Evolutionary conservation across 2,113 vertebrate genomes (phyloP).

Genomic region (Lophius piscatorius): DNA sequence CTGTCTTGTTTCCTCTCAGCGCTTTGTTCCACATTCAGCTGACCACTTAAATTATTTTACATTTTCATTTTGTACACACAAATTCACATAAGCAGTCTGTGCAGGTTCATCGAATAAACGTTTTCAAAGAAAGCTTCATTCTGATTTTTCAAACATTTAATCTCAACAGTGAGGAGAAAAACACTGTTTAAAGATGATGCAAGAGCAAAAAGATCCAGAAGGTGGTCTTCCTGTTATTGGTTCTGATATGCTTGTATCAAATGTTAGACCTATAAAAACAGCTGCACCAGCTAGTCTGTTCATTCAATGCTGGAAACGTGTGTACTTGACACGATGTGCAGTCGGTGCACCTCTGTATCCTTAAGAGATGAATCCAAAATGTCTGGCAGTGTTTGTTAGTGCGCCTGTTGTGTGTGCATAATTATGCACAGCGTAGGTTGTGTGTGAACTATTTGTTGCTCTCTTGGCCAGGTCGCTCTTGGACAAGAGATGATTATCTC

Average conservation of each 20-base stretch:
- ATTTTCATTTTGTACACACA: slow-evolving; percentile 32
- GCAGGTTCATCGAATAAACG: slow-evolving; percentile 63
- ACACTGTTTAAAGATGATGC: not conserved
- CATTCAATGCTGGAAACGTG: too few species aligned
- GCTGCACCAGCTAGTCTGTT: not conserved
- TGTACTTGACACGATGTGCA: too few species aligned
- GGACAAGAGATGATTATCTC: too few species aligned
- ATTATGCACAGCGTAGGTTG: not conserved
- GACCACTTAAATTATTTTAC: slow-evolving; percentile 16
- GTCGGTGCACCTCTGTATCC: slow-evolving; percentile 24
- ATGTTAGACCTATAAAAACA: slow-evolving; percentile 1
- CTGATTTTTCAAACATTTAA: not conserved
- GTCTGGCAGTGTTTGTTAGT: slow-evolving; percentile 1
- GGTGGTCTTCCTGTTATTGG: not conserved
- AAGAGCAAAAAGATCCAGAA: not conserved
- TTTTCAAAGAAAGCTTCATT: slow-evolving; percentile 25
- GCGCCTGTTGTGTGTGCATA: slow-evolving; percentile 1
- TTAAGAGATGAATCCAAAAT: slow-evolving; percentile 21
- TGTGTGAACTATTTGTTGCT: too few species aligned
- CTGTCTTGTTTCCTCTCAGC: slow-evolving; percentile 5
- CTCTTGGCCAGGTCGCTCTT: too few species aligned
- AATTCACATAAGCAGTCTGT: slow-evolving; percentile 14
- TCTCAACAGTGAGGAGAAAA: too few species aligned
- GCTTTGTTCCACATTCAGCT: not conserved
- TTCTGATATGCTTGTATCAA: too few species aligned